phyloP scores from a whole-genome alignment of 2,113 vertebrate genomes.

The Rhipidura dahli region DNA sequence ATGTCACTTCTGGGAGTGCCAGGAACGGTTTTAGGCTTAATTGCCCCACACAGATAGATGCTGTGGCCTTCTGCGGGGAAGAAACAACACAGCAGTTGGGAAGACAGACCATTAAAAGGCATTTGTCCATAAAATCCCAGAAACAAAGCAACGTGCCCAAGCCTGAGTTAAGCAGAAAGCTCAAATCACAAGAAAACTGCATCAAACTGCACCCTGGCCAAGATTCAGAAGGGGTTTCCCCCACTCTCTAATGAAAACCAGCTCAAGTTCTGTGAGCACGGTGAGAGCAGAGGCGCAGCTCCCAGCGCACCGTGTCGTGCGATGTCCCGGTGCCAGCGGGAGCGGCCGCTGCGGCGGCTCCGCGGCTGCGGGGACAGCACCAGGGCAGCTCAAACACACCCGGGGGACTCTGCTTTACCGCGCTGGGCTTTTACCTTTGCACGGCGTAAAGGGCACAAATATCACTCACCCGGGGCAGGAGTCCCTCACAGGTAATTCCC shows the following conservation, averaged over 20 bases:
- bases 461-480: rapidly evolving
- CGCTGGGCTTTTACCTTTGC: neutral
- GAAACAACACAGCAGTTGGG: neutral
- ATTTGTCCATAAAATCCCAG: neutral
- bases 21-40: neutral
- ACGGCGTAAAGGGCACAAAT: neutral
- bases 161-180: neutral
- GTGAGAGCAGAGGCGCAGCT: neutral
- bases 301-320: rapidly evolving
- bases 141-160: neutral
- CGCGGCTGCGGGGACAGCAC: neutral
- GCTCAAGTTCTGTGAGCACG: neutral
- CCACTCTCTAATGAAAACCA: rapidly evolving
- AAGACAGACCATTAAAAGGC: neutral
- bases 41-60: rapidly evolving
- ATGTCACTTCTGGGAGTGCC: rapidly evolving
- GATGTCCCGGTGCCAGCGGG: neutral
- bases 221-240: neutral
- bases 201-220: neutral
- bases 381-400: no score
- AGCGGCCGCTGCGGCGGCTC: neutral
- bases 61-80: neutral
- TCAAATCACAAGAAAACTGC: neutral
- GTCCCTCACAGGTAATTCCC: neutral
- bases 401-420: no score